These are phyloP conservation scores for Leucophenga varia DNA, from an alignment of 1,140 invertebrate genomes.

Conservation along the genomic window DNA sequence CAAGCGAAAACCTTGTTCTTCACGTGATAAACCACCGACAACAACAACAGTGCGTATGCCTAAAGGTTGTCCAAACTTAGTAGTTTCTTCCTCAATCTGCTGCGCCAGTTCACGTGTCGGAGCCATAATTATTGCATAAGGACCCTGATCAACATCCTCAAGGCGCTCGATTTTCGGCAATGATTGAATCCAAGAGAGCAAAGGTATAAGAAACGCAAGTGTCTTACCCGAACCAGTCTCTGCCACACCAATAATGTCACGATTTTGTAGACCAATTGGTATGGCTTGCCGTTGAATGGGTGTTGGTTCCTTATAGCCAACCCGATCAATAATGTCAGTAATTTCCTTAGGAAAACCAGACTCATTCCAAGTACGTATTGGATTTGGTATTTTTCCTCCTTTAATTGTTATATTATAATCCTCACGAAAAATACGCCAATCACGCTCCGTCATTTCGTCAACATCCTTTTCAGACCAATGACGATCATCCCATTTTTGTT, in stretches of 20 bases:
- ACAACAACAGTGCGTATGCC: conserved; percentile 97
- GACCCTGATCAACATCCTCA: conserved; percentile 94
- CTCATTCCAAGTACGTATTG: conserved; percentile 94
- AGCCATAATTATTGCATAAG: conserved; percentile 98
- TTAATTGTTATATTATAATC: conserved; percentile 99
- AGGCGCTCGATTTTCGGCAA: conserved; percentile 92
- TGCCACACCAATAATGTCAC: conserved; percentile 99
- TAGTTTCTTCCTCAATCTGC: conserved; percentile 99
- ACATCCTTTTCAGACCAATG: conserved; percentile 97
- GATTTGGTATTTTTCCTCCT: conserved; percentile 95
- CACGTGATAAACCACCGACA: conserved; percentile 95
- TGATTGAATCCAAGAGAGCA: conserved; percentile 97
- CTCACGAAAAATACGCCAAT: conserved; percentile 99
- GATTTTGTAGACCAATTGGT: conserved; percentile 96
- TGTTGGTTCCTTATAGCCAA: conserved; percentile 97
- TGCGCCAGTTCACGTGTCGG: conserved; percentile 99
- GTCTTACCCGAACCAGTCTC: conserved; percentile 99
- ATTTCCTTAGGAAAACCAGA: conserved; percentile 89
- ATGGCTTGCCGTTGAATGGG: conserved; percentile 99
- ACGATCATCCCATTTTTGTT: conserved; percentile 98
- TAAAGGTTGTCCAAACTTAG: conserved; percentile 93
- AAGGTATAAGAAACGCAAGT: conserved; percentile 94
- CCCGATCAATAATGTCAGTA: conserved; percentile 91
- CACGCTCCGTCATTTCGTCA: conserved; percentile 97
- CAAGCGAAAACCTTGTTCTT: conserved; percentile 97